A percentile compares a stretch with the other conserved stretches of the same genome.
Conservation (phyloP, 2,888 invertebrate genomes). For the Nysson spinosus region DNA sequence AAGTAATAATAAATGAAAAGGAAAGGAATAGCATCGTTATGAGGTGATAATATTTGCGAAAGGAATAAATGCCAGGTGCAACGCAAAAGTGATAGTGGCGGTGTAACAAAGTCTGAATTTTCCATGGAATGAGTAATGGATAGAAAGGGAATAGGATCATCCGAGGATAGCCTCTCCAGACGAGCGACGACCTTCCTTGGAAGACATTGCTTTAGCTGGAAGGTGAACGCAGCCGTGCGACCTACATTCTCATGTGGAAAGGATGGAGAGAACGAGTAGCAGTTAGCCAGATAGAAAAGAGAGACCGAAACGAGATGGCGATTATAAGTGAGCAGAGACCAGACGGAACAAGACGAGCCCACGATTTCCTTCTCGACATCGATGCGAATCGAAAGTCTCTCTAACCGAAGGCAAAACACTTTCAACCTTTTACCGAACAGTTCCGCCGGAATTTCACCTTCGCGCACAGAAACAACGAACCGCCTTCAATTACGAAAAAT, state of each 20-base stretch:
- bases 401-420: slow-evolving; percentile 47
- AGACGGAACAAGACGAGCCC: slow-evolving; percentile 41
- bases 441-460: slow-evolving; percentile 50
- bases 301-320: slow-evolving; percentile 50
- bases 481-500: no score
- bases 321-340: no score
- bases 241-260: slow-evolving; percentile 67
- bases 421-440: slow-evolving; percentile 49
- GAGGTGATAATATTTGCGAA: no score
- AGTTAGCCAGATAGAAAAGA: slow-evolving; percentile 25
- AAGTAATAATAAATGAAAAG: no score
- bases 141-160: slow-evolving; percentile 53
- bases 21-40: no score
- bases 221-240: slow-evolving; percentile 74
- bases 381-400: slow-evolving; percentile 56
- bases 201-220: slow-evolving; percentile 71
- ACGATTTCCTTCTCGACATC: slow-evolving; percentile 51
- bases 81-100: no score
- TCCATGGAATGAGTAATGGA: slow-evolving; percentile 11
- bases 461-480: background rate
- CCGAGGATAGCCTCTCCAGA: slow-evolving; percentile 57
- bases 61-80: no score
- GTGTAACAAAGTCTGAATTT: no score
- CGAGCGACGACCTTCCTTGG: slow-evolving; percentile 70
- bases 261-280: slow-evolving; percentile 17